Percentiles rank a stretch among this genome's conserved stretches.
phyloP scores from a whole-genome alignment of 2,888 invertebrate species.

The Hirtodrosophila histrioides region DNA sequence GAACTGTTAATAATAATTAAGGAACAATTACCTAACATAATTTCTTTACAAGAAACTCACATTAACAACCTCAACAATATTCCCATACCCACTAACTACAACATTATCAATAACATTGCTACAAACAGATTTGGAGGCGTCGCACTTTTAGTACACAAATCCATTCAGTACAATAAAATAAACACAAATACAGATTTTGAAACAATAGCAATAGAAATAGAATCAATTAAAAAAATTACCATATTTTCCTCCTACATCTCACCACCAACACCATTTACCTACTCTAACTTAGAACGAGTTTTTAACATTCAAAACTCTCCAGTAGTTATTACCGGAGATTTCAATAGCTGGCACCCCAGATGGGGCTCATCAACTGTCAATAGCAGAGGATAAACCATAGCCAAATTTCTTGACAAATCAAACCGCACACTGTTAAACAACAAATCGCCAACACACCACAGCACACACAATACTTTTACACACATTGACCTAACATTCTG shows the following conservation, averaged over 20 bases:
- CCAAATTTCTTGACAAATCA: too few relatives aligned
- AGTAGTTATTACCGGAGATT: neutral
- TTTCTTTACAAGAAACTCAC: constrained; percentile 6
- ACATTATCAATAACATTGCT: neutral
- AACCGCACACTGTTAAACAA: constrained; percentile 7
- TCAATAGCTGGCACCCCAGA: constrained; percentile 7
- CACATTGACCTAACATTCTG: neutral
- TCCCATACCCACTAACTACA: constrained; percentile 5
- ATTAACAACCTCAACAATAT: neutral
- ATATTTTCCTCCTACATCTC: constrained; percentile 4
- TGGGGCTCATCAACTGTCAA: constrained; percentile 5
- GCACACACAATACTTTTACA: constrained; percentile 4
- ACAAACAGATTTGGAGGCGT: constrained; percentile 14
- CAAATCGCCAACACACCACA: constrained; percentile 2
- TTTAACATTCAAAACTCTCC: neutral
- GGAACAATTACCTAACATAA: neutral
- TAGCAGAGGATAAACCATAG: neutral
- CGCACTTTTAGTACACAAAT: constrained; percentile 3
- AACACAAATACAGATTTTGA: neutral
- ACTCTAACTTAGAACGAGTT: neutral
- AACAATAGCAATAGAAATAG: constrained; percentile 1
- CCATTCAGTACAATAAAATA: neutral
- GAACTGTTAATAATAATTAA: constrained; percentile 7
- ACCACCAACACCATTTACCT: neutral
- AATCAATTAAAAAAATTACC: constrained; percentile 2